Percentiles rank a stretch among this genome's conserved stretches.
phyloP scores from a whole-genome alignment of 2,113 vertebrate species.

The Pygoscelis antarcticus region DNA sequence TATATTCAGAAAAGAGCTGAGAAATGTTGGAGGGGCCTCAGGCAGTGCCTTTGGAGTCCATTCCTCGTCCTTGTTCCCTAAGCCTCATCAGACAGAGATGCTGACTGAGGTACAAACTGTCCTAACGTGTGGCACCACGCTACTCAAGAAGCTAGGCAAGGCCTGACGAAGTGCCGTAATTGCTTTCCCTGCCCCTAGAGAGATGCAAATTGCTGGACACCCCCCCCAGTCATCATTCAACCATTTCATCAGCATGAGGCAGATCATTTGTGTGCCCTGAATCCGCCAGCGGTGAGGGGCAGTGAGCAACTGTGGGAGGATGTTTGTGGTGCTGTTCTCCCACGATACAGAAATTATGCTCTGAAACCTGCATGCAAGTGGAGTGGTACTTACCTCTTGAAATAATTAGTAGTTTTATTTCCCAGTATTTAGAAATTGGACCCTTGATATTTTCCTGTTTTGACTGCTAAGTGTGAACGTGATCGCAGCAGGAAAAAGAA shows the following conservation, averaged over 20 bases:
- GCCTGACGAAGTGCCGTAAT: neutral
- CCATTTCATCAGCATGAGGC: neutral
- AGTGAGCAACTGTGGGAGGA: neutral
- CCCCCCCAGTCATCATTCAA: neutral
- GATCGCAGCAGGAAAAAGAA: conserved; percentile 41
- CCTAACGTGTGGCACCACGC: neutral
- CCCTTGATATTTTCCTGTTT: conserved; percentile 71
- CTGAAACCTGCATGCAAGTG: conserved; percentile 24
- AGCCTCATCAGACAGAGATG: neutral
- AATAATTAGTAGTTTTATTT: conserved; percentile 70
- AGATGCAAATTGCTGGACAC: neutral
- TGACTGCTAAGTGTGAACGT: conserved; percentile 43
- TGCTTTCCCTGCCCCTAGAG: neutral
- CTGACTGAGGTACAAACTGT: neutral
- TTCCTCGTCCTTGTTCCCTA: neutral
- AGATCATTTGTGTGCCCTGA: neutral
- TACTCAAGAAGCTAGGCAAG: neutral
- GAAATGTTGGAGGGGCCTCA: neutral
- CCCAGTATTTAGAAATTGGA: conserved; percentile 69
- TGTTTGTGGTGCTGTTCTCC: conserved; percentile 50
- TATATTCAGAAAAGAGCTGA: neutral
- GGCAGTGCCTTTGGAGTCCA: neutral
- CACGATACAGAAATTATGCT: conserved; percentile 47
- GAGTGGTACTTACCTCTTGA: conserved; percentile 65
- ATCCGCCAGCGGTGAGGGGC: neutral